Conservation (phyloP, 64 coral and sea anemone species). For the Exaiptasia diaphana region DNA sequence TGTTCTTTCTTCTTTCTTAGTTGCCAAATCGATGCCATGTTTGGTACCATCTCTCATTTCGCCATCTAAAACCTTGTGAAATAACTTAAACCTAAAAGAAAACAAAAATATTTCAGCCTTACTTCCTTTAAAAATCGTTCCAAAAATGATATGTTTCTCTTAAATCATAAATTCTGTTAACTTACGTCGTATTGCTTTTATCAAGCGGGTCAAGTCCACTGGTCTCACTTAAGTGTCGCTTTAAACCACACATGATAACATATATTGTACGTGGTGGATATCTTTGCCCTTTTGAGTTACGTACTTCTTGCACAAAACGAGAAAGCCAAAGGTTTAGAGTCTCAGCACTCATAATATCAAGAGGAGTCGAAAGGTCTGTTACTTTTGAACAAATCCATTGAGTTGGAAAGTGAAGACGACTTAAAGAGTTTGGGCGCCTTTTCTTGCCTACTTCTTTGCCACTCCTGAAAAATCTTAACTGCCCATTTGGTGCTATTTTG, state of each 20-base stretch:
- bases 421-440: not conserved
- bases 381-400: not conserved
- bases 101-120: constrained; percentile 21
- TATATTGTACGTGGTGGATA: constrained; percentile 11
- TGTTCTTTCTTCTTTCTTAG: constrained; percentile 21
- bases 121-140: not conserved
- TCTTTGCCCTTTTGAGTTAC: constrained; percentile 11
- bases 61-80: not conserved
- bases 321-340: constrained; percentile 41
- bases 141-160: not conserved
- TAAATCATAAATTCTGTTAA: not conserved
- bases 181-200: not conserved
- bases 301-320: constrained; percentile 36
- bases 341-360: constrained; percentile 28
- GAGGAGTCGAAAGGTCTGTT: constrained; percentile 29
- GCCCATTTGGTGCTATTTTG: constrained; percentile 31
- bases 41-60: constrained; percentile 22
- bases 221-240: not conserved
- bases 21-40: not conserved
- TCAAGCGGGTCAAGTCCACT: not conserved
- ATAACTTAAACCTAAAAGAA: constrained; percentile 28
- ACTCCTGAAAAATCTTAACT: constrained; percentile 21
- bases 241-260: not conserved
- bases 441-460: not conserved
- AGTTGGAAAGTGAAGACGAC: too few species aligned